Base-by-base conservation (phyloP, 2,888 invertebrate genomes). In the Iselma pallidipennis region DNA sequence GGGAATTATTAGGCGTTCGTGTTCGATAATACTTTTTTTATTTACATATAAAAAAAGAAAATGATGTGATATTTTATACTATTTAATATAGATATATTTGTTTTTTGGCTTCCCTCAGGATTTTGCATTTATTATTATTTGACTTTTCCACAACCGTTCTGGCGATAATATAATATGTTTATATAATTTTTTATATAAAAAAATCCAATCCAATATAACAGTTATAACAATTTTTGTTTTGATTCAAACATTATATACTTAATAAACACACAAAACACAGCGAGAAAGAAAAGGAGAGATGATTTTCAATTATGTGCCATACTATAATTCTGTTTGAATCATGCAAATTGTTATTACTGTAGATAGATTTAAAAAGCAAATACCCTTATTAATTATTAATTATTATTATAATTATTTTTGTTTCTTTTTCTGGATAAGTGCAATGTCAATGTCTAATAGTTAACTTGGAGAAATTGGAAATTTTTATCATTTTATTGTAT, bases 21-120 rank as follows among this genome's bases (percentile, higher is more conserved):
- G 76, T 78, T 78, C 78, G 79, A 75, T 74, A 68, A 67, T 71
- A 71, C 71, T 70, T 63, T 71, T 73, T 75, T 76, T 68, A 70
- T 75, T 78, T 77, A 78, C 73, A 14, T 77, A 74, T 77, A 75
- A 73, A 78, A 79, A 78, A 79, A 77, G 76, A 70, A 78, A 77
- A 79, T 76, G 5, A 80, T 81, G 81, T 81, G 81, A 81, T 81
- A 81, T 81, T 81, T 81, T 80, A 79, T 81, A 81, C 80, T 80
- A 78, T 78, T 79, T 78, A 77, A 76, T 75, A 73, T 71, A 72
- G 76, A 74, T 76, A 71, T 72, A 73, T 76, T n/a, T 77, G 74
- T 78, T 80, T 37, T 16, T 37, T 78, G 78, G 79, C 75, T 74
- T 76, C 75, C 78, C 80, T 80, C 78, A 79, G 78, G 79, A 77